These are phyloP conservation scores for Selenia dentaria DNA, from an alignment of 2,888 invertebrate genomes.

Conservation along the genomic window DNA sequence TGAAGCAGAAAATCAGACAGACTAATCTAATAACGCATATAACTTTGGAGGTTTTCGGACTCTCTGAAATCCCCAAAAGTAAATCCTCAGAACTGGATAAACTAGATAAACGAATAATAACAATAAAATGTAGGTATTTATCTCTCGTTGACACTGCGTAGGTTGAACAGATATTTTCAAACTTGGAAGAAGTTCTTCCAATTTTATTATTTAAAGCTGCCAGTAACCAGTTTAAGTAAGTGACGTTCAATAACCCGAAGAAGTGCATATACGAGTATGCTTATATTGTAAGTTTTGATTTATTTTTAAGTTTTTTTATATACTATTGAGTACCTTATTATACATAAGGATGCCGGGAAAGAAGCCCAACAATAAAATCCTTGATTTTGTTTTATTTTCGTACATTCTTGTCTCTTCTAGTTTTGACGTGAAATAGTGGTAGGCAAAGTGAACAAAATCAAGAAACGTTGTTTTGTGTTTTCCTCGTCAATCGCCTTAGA, in stretches of 20 bases:
- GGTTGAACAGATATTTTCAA: slow-evolving; percentile 22
- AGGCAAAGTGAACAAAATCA: too few species aligned
- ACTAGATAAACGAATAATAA: slow-evolving; percentile 15
- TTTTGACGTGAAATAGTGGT: too few species aligned
- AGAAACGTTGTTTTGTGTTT: too few species aligned
- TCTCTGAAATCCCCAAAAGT: slow-evolving; percentile 12
- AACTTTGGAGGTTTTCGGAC: background rate
- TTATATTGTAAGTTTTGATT: slow-evolving; percentile 25
- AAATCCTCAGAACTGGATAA: slow-evolving; percentile 8
- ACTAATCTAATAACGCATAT: too few species aligned
- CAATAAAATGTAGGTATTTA: slow-evolving; percentile 16
- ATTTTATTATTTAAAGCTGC: slow-evolving; percentile 16
- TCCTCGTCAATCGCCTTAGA: too few species aligned
- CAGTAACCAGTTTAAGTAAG: slow-evolving; percentile 15
- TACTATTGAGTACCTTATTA: slow-evolving; percentile 32
- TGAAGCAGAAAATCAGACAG: too few species aligned
- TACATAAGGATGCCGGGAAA: too few species aligned
- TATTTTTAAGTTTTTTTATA: slow-evolving; percentile 33
- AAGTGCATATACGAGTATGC: slow-evolving; percentile 5
- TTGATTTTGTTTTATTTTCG: too few species aligned
- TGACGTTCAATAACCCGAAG: slow-evolving; percentile 13
- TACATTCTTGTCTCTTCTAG: too few species aligned
- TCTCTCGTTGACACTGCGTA: slow-evolving; percentile 18
- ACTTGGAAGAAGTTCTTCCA: slow-evolving; percentile 13
- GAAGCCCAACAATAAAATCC: too few species aligned